These are phyloP conservation scores for Neelides sp. DNA, from an alignment of 1,140 invertebrate species.

Conservation along the genomic window DNA sequence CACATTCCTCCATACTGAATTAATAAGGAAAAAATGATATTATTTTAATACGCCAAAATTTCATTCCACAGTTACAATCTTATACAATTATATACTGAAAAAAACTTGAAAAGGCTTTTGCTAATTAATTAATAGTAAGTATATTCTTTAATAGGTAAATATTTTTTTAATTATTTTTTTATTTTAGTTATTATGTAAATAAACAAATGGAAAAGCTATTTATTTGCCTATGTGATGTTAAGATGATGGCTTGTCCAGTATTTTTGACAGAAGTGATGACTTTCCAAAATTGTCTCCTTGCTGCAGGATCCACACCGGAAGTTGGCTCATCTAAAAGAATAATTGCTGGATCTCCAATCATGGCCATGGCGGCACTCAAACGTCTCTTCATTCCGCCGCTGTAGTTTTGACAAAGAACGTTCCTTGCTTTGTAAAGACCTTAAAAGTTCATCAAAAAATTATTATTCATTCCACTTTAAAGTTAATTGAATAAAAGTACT, in stretches of 20 bases:
- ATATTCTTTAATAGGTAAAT: too few species aligned
- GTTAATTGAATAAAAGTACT: too few species aligned
- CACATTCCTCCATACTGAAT: constrained; percentile 44
- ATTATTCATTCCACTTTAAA: too few species aligned
- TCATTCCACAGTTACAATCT: too few species aligned
- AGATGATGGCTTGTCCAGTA: constrained; percentile 29
- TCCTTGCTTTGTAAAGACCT: too few species aligned
- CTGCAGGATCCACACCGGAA: constrained; percentile 44
- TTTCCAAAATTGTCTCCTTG: constrained; percentile 37
- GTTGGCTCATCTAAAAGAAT: constrained; percentile 52
- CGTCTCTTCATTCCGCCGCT: constrained; percentile 51
- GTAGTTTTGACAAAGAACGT: constrained; percentile 26
- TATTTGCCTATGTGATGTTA: constrained; percentile 31
- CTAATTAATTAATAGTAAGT: too few species aligned
- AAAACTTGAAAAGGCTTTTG: too few species aligned
- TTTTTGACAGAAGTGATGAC: constrained; percentile 31
- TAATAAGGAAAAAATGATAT: neutral
- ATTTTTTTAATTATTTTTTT: too few species aligned
- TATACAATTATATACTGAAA: too few species aligned
- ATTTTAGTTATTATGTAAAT: too few species aligned
- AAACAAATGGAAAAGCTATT: neutral
- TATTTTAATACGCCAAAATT: too few species aligned
- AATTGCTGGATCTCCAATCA: constrained; percentile 49
- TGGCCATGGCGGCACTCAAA: constrained; percentile 46
- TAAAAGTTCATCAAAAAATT: too few species aligned